Conservation (phyloP, 2,888 invertebrate species). For the Xanthostigma xanthostigma region DNA sequence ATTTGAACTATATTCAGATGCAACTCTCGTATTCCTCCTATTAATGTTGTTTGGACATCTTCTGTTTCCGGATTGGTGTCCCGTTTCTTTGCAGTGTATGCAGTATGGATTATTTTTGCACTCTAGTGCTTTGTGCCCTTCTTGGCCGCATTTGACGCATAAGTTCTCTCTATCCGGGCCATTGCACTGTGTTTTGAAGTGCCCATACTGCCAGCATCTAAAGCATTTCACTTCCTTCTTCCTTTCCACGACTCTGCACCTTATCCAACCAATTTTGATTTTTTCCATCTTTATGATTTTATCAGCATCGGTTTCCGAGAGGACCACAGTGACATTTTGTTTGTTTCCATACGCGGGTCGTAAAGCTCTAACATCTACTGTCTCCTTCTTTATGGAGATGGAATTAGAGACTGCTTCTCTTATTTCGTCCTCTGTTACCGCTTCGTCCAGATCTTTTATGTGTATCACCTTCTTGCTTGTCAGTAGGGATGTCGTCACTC, state of each 20-base stretch:
- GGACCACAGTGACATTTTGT: conserved; percentile 11
- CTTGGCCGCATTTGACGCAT: conserved; percentile 11
- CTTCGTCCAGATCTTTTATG: too few relatives aligned
- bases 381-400: not conserved
- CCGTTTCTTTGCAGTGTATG: conserved; percentile 9
- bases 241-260: too few relatives aligned
- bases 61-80: too few relatives aligned
- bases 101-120: conserved; percentile 11
- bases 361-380: conserved; percentile 10
- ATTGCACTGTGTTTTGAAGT: conserved; percentile 8
- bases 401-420: not conserved
- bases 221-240: conserved; percentile 8
- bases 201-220: conserved; percentile 12
- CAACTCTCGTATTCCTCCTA: too few relatives aligned
- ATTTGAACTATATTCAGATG: too few relatives aligned
- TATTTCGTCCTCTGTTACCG: conserved; percentile 5
- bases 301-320: conserved; percentile 3
- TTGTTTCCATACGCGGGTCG: conserved; percentile 11
- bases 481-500: conserved; percentile 3
- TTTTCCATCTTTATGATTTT: too few relatives aligned
- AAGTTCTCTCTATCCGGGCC: conserved; percentile 9
- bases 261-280: conserved; percentile 8
- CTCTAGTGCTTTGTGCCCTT: conserved; percentile 9
- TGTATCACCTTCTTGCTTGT: conserved; percentile 1
- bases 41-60: too few relatives aligned